Evolutionary conservation across 2,113 vertebrate genomes (phyloP).

Genomic region (Pseudonaja textilis): DNA sequence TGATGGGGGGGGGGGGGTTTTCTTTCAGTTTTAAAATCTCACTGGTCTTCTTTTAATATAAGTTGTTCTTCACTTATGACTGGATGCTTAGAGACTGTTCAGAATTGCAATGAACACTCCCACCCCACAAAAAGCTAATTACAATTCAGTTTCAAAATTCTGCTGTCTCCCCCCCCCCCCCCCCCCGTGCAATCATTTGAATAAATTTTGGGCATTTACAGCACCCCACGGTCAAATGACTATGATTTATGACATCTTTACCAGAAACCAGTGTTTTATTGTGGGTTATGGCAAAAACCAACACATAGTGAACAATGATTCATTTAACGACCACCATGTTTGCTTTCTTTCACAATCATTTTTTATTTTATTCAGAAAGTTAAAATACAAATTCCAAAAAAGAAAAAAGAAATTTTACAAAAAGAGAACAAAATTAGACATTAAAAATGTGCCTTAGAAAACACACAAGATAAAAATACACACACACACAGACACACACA

Average conservation of each 20-base stretch:
- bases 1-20: accelerated
- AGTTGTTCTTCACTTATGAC: not conserved
- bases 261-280: not conserved
- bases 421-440: not conserved
- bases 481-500: too few relatives aligned
- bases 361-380: not conserved
- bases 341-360: not conserved
- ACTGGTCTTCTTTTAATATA: not conserved
- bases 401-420: not conserved
- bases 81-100: not conserved
- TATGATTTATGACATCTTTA: not conserved
- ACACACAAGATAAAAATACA: not conserved
- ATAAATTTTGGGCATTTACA: not conserved
- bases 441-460: not conserved
- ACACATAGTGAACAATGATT: not conserved
- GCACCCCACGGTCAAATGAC: not conserved
- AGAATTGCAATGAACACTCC: not conserved
- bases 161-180: accelerated
- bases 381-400: not conserved
- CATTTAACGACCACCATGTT: not conserved
- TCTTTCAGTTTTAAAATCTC: not conserved
- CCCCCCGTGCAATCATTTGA: not conserved
- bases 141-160: not conserved
- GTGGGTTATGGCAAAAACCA: not conserved
- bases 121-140: not conserved